Percentiles rank a stretch among this genome's conserved stretches.
Conservation (phyloP, 2,888 invertebrate genomes). For the Chrysodeixis includens region DNA sequence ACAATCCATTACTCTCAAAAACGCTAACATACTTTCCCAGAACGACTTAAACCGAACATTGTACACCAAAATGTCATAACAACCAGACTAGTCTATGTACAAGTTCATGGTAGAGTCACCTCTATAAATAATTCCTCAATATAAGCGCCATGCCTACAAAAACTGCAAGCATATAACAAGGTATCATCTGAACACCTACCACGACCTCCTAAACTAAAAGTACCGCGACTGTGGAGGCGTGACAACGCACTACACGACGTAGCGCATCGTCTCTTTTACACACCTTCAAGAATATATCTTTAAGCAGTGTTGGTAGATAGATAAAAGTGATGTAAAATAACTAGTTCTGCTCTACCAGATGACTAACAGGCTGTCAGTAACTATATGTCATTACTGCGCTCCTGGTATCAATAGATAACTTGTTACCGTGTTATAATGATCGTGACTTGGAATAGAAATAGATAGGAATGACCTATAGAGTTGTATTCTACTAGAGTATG, state of each 20-base stretch:
- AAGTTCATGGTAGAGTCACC: background rate
- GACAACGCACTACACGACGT: too few relatives aligned
- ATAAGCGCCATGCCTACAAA: background rate
- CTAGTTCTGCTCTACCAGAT: conserved; percentile 6
- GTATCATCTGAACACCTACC: too few relatives aligned
- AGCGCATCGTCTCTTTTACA: too few relatives aligned
- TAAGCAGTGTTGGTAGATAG: too few relatives aligned
- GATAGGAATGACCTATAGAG: background rate
- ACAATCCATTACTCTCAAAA: background rate
- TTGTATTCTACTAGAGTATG: too few relatives aligned
- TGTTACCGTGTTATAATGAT: background rate
- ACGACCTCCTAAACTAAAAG: too few relatives aligned
- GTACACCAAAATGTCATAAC: background rate
- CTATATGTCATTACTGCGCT: background rate
- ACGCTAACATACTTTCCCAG: background rate
- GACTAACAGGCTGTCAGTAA: conserved; percentile 19
- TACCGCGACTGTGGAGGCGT: too few relatives aligned
- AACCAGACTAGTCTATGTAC: background rate
- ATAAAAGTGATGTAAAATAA: conserved; percentile 14
- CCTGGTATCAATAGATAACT: background rate
- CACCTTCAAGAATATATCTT: too few relatives aligned
- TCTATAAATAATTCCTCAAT: background rate
- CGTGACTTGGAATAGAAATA: conserved; percentile 6
- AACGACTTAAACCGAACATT: background rate
- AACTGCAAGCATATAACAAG: background rate